phyloP scores from a whole-genome alignment of 1,140 invertebrate genomes.

The Reticulitermes speratus region DNA sequence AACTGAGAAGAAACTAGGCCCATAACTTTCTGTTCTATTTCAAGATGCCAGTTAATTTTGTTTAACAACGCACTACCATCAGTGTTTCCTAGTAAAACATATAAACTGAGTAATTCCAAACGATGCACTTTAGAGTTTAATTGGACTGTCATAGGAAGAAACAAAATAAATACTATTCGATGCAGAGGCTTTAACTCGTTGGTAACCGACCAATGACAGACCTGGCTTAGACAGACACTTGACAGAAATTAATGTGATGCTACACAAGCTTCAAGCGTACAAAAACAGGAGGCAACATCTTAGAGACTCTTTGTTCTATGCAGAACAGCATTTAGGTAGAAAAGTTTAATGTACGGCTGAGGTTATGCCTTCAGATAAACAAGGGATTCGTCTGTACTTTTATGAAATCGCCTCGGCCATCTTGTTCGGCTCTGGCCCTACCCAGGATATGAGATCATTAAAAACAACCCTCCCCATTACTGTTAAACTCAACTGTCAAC shows the following conservation, averaged over 20 bases:
- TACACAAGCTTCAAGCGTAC: not conserved
- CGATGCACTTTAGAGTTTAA: slow-evolving; percentile 7
- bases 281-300: not conserved
- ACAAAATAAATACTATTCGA: not conserved
- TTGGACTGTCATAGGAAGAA: not conserved
- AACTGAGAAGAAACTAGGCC: not conserved
- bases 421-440: not conserved
- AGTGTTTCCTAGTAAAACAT: not conserved
- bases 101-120: not conserved
- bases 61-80: not conserved
- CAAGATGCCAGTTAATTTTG: not conserved
- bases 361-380: not conserved
- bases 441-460: slow-evolving; percentile 15
- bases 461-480: not conserved
- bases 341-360: not conserved
- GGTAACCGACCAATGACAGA: slow-evolving; percentile 8
- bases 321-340: slow-evolving; percentile 1
- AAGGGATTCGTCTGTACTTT: slow-evolving; percentile 16
- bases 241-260: not conserved
- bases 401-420: slow-evolving; percentile 4
- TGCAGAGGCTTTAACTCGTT: not conserved
- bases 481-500: not conserved
- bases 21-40: not conserved
- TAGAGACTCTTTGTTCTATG: slow-evolving; percentile 16
- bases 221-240: not conserved